Base-by-base conservation (phyloP, 2,113 vertebrate species). In the Prietella phreatophila region DNA sequence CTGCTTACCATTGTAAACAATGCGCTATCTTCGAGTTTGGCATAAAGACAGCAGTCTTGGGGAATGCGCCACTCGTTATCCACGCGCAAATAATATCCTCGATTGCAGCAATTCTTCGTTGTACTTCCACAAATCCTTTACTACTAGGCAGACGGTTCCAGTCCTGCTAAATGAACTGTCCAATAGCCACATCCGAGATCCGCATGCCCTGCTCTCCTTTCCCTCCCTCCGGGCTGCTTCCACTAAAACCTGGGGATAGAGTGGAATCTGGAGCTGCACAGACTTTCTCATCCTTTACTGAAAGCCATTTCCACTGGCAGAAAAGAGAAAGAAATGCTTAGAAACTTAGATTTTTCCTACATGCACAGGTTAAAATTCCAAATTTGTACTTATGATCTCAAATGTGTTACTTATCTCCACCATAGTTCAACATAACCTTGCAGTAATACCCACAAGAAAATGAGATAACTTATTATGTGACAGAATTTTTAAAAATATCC, bases 1-100 rank as follows among this genome's bases (percentile, higher is more conserved):
- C n/a, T 53, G 61, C 76, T 86, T 81, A 81, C 78, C 85, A 39
- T 53, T 67, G 19, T 69, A 82, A 87, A 81, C 61, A 86, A 30
- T 5, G 42, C 85, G 67, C 19, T 81, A 25, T 71, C 33, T 56
- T 53, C 47, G 30, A 76, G 56, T 83, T 76, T 15, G 42, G 42
- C 15, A 36, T 53, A 39, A 53, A 67, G 17, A 47, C 15, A 30
- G 65, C 82, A 88, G 60, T 47, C 39, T 30, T 58, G 76, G 20
- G 17, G 10, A 27, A 82, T 3, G 22, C 33, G 22, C 5, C 80
- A 25, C 22, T 60, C 33, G 61, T 82, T 15, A 61, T 25, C 80
- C 56, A 19, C 20, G 1, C 6, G 17, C 55, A 85, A 5, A 60
- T n/a, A 36, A 4, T 17, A 60, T 58, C 55, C 55, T 55, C 58